Evolutionary conservation across 2,797 vertebrate species (phyloP), one percentile per base, ranked within the genome.

Genomic region (Crocidura indochinensis): DNA sequence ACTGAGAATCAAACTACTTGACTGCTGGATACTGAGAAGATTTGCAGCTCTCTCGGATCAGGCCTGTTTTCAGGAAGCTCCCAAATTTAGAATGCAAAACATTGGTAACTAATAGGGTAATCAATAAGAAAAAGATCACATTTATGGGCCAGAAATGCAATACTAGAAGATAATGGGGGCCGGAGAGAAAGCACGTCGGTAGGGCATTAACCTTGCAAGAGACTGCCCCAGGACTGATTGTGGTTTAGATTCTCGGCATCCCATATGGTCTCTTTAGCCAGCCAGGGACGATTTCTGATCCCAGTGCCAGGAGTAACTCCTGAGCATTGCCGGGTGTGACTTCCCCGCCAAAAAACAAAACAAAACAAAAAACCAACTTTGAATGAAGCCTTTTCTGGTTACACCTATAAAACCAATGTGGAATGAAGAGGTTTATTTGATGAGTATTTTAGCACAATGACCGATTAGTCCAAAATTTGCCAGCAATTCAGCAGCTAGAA

Each of bases 1-100:
- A 75, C 24, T 38, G 90, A 93, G 82, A 97, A 93, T 96, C 91
- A 73, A 29, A 89, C 51, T 20, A 88, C 79, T 94, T 10, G 65
- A 44, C 88, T 94, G 46, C 81, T 49, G 75, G 31, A 5, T 91
- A 74, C 44, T 87, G 84, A 86, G 78, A 22, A 19, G 8, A 90
- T 94, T 92, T 90, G 83, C 84, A 44, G 26, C 4, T 51, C 24
- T 68, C 72, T 83, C 1, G 83, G 94, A 51, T 15, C 24, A 56
- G 60, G 71, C 81, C 22, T 84, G 53, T 51, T 84, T 84, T 80
- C 27, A 71, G 60, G 51, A 91, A 93, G 95, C 91, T 84, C 67
- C 73, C 9, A 87, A 91, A 81, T n/a, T 67, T 84, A 22, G 82
- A 91, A 91, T 91, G 68, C 2, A 3, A 20, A 68, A 6, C 71